These are phyloP conservation scores for Cydia splendana DNA, from an alignment of 1,140 invertebrate genomes.

Conservation along the genomic window DNA sequence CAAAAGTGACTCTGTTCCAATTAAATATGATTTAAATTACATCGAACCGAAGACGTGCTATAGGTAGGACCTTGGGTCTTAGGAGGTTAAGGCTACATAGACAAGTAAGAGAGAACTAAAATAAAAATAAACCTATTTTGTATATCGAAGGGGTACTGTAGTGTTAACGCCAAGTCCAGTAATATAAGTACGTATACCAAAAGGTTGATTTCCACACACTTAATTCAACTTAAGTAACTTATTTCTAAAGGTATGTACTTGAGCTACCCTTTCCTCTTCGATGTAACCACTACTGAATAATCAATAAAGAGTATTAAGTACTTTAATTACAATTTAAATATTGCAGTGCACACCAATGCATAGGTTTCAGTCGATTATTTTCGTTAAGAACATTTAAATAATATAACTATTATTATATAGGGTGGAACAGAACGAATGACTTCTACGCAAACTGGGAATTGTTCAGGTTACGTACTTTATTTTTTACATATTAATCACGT, in stretches of 20 bases:
- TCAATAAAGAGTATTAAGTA: constrained; percentile 22
- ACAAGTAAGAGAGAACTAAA: too few relatives aligned
- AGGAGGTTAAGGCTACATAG: too few relatives aligned
- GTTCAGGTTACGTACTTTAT: too few relatives aligned
- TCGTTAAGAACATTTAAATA: constrained; percentile 33
- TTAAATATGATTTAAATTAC: too few relatives aligned
- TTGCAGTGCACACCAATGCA: constrained; percentile 25
- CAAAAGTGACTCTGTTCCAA: too few relatives aligned
- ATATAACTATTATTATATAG: constrained; percentile 3
- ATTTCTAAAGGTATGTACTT: constrained; percentile 16
- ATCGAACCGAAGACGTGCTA: too few relatives aligned
- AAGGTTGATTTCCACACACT: not conserved
- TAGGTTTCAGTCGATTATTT: constrained; percentile 10
- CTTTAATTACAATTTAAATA: not conserved
- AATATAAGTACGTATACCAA: not conserved
- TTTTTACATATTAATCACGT: too few relatives aligned
- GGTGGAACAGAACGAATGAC: too few relatives aligned
- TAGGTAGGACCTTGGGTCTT: too few relatives aligned
- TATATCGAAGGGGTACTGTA: not conserved
- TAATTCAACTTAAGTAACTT: not conserved
- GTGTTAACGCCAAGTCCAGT: not conserved
- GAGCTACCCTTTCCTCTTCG: constrained; percentile 28
- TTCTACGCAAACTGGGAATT: too few relatives aligned
- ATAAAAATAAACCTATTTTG: not conserved
- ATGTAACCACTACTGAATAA: constrained; percentile 3